Percentiles rank a stretch among this genome's conserved stretches.
Evolutionary conservation across 2,113 vertebrate genomes (phyloP).

Genomic region (Lophura nycthemera): DNA sequence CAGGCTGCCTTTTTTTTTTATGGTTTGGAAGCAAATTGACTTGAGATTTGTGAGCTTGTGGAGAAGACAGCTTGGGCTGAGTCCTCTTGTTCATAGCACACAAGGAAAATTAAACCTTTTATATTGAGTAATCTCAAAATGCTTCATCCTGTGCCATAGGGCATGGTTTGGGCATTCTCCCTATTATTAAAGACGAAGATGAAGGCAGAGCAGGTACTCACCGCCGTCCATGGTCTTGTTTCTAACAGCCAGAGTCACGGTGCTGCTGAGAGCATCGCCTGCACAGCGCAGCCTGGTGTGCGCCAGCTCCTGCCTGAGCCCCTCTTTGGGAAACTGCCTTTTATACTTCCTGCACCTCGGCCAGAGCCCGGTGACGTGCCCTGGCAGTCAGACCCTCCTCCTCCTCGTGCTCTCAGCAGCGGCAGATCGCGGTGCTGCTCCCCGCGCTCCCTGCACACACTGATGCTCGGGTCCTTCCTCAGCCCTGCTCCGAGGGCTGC

Average conservation of each 20-base stretch:
- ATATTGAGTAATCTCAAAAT: neutral
- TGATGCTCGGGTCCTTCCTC: neutral
- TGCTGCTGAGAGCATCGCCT: neutral
- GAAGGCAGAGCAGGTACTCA: constrained; percentile 47
- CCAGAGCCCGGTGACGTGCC: neutral
- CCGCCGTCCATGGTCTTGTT: constrained; percentile 54
- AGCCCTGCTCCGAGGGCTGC: fast-evolving
- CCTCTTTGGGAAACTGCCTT: constrained; percentile 18
- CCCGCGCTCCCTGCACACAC: neutral
- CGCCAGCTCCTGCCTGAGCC: neutral
- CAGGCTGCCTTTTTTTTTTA: neutral
- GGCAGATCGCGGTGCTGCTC: neutral
- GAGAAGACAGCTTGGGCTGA: neutral
- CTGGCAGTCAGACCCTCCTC: constrained; percentile 2
- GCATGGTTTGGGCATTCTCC: neutral
- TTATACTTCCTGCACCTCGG: constrained; percentile 38
- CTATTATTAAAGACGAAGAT: neutral
- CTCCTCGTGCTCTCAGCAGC: neutral
- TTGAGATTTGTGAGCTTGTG: neutral
- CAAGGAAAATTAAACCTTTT: neutral
- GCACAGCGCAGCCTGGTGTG: neutral
- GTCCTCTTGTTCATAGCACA: neutral
- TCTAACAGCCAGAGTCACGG: neutral
- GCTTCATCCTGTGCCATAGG: neutral
- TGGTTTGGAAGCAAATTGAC: neutral